A percentile compares a stretch with the other conserved stretches of the same genome.
These are phyloP conservation scores for Notospermus geniculatus DNA, from an alignment of 1,140 invertebrate species.

Conservation along the genomic window DNA sequence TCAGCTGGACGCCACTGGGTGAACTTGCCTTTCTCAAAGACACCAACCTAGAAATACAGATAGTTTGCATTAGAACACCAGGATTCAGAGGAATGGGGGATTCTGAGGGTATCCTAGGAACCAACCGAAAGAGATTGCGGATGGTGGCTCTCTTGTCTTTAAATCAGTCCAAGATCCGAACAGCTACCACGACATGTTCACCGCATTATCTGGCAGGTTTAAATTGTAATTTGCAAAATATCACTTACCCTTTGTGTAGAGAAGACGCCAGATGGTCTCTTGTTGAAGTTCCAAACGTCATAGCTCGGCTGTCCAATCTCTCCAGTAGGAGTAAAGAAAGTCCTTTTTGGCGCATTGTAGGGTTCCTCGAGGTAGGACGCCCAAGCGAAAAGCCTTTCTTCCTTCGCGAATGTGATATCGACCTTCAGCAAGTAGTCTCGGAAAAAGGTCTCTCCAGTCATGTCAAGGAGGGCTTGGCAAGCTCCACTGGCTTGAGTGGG, in stretches of 20 bases:
- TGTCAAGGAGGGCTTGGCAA: constrained; percentile 39
- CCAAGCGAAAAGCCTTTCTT: constrained; percentile 46
- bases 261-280: constrained; percentile 30
- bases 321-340: constrained; percentile 47
- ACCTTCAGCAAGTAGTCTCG: constrained; percentile 51
- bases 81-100: background rate
- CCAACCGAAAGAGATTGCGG: background rate
- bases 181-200: background rate
- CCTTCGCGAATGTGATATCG: constrained; percentile 45
- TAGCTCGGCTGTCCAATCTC: constrained; percentile 38
- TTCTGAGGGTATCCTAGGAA: background rate
- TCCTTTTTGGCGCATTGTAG: constrained; percentile 45
- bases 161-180: no score
- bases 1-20: constrained; percentile 24
- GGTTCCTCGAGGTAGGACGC: constrained; percentile 48
- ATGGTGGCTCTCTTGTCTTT: background rate
- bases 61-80: background rate
- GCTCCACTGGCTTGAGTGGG: constrained; percentile 32
- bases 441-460: constrained; percentile 49
- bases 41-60: constrained; percentile 35
- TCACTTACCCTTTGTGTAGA: constrained; percentile 38
- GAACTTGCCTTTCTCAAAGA: constrained; percentile 29
- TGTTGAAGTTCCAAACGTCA: constrained; percentile 47
- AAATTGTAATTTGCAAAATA: background rate
- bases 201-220: background rate